These are phyloP conservation scores for Mechanitis messenoides DNA, from an alignment of 2,888 invertebrate species.

Conservation along the genomic window DNA sequence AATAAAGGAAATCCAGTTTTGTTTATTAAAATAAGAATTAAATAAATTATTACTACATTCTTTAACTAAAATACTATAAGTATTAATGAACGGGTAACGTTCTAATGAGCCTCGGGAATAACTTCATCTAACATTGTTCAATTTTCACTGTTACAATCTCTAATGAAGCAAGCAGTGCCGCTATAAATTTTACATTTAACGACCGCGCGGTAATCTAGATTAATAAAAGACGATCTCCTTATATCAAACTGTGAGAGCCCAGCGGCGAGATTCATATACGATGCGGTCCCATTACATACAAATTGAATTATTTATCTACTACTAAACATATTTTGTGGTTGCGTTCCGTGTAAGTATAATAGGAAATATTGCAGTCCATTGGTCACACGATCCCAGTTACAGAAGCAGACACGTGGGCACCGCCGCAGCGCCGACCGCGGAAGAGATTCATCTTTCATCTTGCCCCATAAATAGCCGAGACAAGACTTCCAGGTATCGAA, in stretches of 20 bases:
- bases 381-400: slow-evolving; percentile 29
- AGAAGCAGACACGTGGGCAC: slow-evolving; percentile 24
- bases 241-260: slow-evolving; percentile 1
- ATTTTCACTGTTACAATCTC: slow-evolving; percentile 11
- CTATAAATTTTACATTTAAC: slow-evolving; percentile 18
- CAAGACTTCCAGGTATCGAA: too few relatives aligned
- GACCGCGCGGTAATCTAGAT: slow-evolving; percentile 3
- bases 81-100: slow-evolving; percentile 1
- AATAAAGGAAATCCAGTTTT: too few relatives aligned
- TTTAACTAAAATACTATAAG: too few relatives aligned
- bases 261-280: background rate
- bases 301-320: slow-evolving; percentile 1
- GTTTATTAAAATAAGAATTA: too few relatives aligned
- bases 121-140: slow-evolving; percentile 7
- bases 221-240: slow-evolving; percentile 11
- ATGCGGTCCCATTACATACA: background rate
- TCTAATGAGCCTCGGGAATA: slow-evolving; percentile 11
- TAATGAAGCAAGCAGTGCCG: slow-evolving; percentile 25
- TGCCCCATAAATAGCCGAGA: too few relatives aligned
- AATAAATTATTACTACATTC: too few relatives aligned
- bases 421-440: slow-evolving; percentile 28
- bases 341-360: slow-evolving; percentile 14
- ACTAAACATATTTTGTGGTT: background rate
- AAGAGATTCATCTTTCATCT: slow-evolving; percentile 32
- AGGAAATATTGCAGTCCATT: slow-evolving; percentile 30